These are phyloP conservation scores for Oxyscelio sp. DNA, from an alignment of 2,888 invertebrate genomes.

Conservation along the genomic window DNA sequence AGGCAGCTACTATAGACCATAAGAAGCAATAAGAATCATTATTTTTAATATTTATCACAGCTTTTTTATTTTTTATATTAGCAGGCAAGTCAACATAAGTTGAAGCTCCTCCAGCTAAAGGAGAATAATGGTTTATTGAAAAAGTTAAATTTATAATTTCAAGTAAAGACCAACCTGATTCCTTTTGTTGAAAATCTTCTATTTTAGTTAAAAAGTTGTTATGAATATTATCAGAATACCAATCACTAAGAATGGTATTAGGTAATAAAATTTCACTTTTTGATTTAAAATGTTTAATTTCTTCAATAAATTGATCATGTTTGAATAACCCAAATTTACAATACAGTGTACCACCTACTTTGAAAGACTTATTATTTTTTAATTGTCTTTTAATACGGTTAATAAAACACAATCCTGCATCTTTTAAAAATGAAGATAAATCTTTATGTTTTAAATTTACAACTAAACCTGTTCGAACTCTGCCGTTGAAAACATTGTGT, in stretches of 20 bases:
- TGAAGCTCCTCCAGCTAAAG: conserved; percentile 23
- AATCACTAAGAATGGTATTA: conserved; percentile 8
- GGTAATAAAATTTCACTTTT: conserved; percentile 29
- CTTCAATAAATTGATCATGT: conserved; percentile 4
- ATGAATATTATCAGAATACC: conserved; percentile 28
- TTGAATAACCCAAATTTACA: conserved; percentile 14
- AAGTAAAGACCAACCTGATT: conserved; percentile 28
- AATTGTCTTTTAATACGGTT: conserved; percentile 3
- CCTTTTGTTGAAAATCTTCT: conserved; percentile 39
- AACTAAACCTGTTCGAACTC: conserved; percentile 32
- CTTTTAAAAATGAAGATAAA: conserved; percentile 19
- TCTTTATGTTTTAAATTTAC: conserved; percentile 23
- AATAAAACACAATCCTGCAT: conserved; percentile 19
- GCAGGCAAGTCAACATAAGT: conserved; percentile 15
- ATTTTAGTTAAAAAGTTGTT: too few species aligned
- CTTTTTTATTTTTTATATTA: conserved; percentile 16
- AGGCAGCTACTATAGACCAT: conserved; percentile 27
- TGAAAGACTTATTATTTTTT: conserved; percentile 3
- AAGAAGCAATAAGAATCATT: conserved; percentile 29
- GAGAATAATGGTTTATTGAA: too few species aligned
- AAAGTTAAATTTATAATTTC: conserved; percentile 39
- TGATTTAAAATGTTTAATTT: conserved; percentile 4
- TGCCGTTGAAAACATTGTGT: conserved; percentile 1
- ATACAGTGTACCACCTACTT: conserved; percentile 11
- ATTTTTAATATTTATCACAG: conserved; percentile 31